Conservation (phyloP, 2,797 vertebrate species). For the Mormyrops attenuatus region DNA sequence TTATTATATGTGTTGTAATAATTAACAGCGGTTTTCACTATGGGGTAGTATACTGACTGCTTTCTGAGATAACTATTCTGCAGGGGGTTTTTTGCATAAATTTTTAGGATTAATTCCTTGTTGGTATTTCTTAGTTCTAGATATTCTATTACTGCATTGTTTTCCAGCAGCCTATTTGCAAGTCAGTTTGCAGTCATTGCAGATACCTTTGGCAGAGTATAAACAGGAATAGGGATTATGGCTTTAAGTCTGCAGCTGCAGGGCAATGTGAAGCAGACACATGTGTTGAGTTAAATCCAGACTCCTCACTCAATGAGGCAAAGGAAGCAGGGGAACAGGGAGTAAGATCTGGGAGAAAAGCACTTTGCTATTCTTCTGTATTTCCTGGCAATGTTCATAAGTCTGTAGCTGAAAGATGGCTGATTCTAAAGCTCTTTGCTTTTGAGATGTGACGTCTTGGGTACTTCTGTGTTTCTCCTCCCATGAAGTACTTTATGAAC, state of each 20-base stretch:
- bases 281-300: slow-evolving; percentile 11
- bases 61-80: neutral
- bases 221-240: neutral
- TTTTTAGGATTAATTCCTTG: neutral
- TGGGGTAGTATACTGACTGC: neutral
- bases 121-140: neutral
- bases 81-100: neutral
- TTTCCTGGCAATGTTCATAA: slow-evolving; percentile 39
- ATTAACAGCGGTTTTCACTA: neutral
- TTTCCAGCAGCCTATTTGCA: no score
- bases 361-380: slow-evolving; percentile 37
- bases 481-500: neutral
- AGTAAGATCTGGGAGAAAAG: slow-evolving; percentile 35
- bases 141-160: neutral
- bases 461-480: neutral
- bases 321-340: slow-evolving; percentile 32
- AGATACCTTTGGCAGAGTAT: neutral
- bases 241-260: neutral
- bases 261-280: neutral
- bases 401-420: slow-evolving; percentile 41
- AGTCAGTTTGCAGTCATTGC: neutral
- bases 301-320: slow-evolving; percentile 5
- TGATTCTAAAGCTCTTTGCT: slow-evolving; percentile 37
- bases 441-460: slow-evolving; percentile 26
- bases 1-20: neutral